phyloP scores from a whole-genome alignment of 2,888 invertebrate genomes.

The Ophion ventricosus region DNA sequence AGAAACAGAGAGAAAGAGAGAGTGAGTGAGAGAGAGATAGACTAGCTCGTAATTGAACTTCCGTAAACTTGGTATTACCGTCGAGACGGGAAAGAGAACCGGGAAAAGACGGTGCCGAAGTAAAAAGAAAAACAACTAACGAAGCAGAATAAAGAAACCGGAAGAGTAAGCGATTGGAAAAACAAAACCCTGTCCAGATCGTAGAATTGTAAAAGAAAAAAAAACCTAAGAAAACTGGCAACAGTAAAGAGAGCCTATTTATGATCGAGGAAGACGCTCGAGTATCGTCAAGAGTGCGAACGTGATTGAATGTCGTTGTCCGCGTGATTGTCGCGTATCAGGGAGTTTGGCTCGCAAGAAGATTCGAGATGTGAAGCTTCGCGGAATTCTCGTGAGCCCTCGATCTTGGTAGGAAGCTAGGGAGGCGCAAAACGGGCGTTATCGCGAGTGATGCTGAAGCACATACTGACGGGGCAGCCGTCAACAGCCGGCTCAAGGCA shows the following conservation, averaged over 20 bases:
- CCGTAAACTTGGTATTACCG: conserved; percentile 28
- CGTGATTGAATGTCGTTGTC: background rate
- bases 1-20: background rate
- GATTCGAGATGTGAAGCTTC: conserved; percentile 38
- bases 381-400: background rate
- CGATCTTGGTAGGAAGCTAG: background rate
- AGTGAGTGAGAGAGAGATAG: background rate
- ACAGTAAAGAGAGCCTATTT: background rate
- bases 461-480: conserved; percentile 87
- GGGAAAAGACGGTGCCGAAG: background rate
- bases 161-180: background rate
- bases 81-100: background rate
- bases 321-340: background rate
- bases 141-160: background rate
- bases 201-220: background rate
- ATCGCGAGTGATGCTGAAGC: conserved; percentile 87
- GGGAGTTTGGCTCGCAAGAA: background rate
- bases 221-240: background rate
- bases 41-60: background rate
- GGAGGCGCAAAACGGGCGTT: conserved; percentile 28
- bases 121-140: background rate
- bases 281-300: background rate
- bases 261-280: background rate
- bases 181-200: background rate
- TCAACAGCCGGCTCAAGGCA: conserved; percentile 84